These are phyloP conservation scores for Drosophila rellima DNA, from an alignment of 2,888 invertebrate genomes.

Conservation along the genomic window DNA sequence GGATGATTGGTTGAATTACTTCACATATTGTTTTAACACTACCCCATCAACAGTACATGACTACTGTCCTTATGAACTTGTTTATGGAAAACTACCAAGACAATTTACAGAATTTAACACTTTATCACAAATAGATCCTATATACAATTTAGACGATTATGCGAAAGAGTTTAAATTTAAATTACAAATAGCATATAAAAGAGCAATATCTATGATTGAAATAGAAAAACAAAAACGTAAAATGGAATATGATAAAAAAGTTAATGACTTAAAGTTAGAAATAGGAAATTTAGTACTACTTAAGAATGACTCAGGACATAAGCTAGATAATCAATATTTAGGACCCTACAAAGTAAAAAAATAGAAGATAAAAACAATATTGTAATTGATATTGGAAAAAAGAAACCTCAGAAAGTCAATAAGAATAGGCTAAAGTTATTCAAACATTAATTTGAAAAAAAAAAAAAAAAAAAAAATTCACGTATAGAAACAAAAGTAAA, in stretches of 20 bases:
- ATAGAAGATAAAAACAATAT: slow-evolving; percentile 12
- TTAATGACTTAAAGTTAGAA: slow-evolving; percentile 3
- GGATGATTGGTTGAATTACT: slow-evolving; percentile 1
- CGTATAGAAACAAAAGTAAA: neutral
- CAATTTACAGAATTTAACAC: slow-evolving; percentile 3
- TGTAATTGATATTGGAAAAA: slow-evolving; percentile 3
- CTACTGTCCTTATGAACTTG: neutral
- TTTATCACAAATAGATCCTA: slow-evolving; percentile 1
- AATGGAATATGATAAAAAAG: slow-evolving; percentile 7
- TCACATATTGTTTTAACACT: slow-evolving; percentile 10
- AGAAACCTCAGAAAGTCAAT: neutral
- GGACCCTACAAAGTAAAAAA: slow-evolving; percentile 8
- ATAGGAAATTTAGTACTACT: slow-evolving; percentile 2
- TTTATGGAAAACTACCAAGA: neutral
- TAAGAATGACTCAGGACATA: neutral
- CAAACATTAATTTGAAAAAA: neutral
- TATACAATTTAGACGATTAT: slow-evolving; percentile 7
- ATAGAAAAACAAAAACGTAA: slow-evolving; percentile 1
- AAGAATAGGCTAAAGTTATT: slow-evolving; percentile 16
- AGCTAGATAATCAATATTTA: slow-evolving; percentile 3
- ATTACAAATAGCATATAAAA: slow-evolving; percentile 5
- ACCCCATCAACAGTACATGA: slow-evolving; percentile 2
- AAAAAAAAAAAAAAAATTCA: slow-evolving; percentile 1
- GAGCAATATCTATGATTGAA: neutral
- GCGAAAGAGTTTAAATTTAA: slow-evolving; percentile 5